phyloP scores from a whole-genome alignment of 2,888 invertebrate genomes.

The Choreutis nemorana region DNA sequence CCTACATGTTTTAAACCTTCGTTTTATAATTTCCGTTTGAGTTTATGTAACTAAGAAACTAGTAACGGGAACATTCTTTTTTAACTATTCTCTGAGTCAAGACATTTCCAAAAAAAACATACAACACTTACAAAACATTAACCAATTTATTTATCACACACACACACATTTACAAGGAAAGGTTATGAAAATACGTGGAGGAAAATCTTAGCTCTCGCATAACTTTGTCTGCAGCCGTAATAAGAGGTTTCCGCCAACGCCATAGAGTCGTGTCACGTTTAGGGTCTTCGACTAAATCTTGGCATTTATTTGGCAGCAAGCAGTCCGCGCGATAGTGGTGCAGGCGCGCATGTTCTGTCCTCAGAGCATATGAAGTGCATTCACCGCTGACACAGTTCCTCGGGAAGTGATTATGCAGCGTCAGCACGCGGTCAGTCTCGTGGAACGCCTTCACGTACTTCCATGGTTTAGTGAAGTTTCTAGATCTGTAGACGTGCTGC shows the following conservation, averaged over 20 bases:
- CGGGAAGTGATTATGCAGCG: slow-evolving; percentile 93
- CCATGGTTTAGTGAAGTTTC: slow-evolving; percentile 91
- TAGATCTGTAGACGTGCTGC: slow-evolving; percentile 88
- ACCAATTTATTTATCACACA: too few relatives aligned
- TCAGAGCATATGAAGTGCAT: slow-evolving; percentile 86
- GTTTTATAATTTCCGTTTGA: too few relatives aligned
- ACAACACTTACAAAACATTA: too few relatives aligned
- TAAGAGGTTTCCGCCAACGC: slow-evolving; percentile 83
- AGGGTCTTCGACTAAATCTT: slow-evolving; percentile 81
- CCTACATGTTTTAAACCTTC: too few relatives aligned
- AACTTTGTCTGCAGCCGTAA: slow-evolving; percentile 73
- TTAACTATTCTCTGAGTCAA: too few relatives aligned
- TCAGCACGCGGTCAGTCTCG: slow-evolving; percentile 87
- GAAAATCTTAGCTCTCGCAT: slow-evolving; percentile 78
- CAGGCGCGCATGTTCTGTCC: slow-evolving; percentile 83
- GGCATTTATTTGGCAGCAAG: slow-evolving; percentile 85
- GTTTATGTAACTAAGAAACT: too few relatives aligned
- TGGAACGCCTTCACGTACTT: slow-evolving; percentile 95
- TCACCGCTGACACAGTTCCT: slow-evolving; percentile 85
- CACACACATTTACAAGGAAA: too few relatives aligned
- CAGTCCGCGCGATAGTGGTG: slow-evolving; percentile 96
- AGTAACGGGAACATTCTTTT: too few relatives aligned
- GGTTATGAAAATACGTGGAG: too few relatives aligned
- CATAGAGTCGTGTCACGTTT: slow-evolving; percentile 87
- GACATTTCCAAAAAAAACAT: too few relatives aligned